Evolutionary conservation across 2,113 vertebrate genomes (phyloP).

Genomic region (Otus sunia): DNA sequence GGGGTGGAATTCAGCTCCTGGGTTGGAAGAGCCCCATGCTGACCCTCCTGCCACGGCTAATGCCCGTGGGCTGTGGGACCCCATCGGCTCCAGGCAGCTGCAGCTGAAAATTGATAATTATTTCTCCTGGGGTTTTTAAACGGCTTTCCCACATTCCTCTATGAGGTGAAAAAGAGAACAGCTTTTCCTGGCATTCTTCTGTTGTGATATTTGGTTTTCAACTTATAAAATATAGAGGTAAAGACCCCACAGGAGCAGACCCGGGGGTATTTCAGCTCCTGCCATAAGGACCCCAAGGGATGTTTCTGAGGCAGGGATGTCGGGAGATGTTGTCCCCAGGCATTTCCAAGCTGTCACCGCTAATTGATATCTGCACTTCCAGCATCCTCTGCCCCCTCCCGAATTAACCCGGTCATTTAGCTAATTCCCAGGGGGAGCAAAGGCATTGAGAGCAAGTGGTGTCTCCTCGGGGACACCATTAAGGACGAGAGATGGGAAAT

Average conservation of each 20-base stretch:
- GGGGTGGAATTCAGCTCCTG: background rate
- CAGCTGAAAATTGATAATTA: background rate
- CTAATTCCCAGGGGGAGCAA: background rate
- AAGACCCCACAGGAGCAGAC: fast-evolving
- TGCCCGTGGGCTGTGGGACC: background rate
- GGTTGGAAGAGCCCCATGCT: background rate
- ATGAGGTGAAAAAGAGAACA: background rate
- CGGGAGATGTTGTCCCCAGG: background rate
- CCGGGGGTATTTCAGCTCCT: background rate
- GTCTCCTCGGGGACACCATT: background rate
- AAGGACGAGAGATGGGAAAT: background rate
- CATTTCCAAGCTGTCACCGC: background rate
- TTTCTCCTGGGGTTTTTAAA: background rate
- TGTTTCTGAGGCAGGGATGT: fast-evolving
- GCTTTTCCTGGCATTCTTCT: background rate
- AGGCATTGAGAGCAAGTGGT: background rate
- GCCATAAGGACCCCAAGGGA: fast-evolving
- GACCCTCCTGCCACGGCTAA: background rate
- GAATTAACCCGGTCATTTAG: background rate
- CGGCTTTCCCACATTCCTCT: background rate
- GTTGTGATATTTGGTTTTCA: background rate
- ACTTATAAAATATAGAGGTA: background rate
- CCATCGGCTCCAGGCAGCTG: background rate
- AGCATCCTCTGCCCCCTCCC: background rate
- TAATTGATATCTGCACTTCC: background rate